A percentile compares a stretch with the other conserved stretches of the same genome.
These are phyloP conservation scores for Euphydryas editha DNA, from an alignment of 2,888 invertebrate genomes.

Conservation along the genomic window DNA sequence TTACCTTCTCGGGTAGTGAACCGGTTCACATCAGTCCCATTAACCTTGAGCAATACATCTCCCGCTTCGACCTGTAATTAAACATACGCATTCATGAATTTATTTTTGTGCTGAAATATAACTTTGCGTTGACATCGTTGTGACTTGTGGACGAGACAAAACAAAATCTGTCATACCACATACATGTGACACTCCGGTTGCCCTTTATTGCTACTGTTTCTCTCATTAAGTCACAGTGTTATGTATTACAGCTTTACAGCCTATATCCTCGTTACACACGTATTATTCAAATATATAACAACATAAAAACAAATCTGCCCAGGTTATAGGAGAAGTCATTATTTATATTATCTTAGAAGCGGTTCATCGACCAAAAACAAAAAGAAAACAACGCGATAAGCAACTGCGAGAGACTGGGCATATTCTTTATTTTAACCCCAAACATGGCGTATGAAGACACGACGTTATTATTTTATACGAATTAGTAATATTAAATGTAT, in stretches of 20 bases:
- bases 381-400: too few species aligned
- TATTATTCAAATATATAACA: too few species aligned
- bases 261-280: too few species aligned
- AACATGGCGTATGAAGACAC: neutral
- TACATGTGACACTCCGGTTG: too few species aligned
- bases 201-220: too few species aligned
- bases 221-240: too few species aligned
- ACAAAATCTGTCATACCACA: neutral
- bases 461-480: too few species aligned
- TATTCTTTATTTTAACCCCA: too few species aligned
- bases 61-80: constrained; percentile 94
- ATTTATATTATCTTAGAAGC: too few species aligned
- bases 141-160: neutral
- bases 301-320: neutral
- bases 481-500: neutral
- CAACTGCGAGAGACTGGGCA: too few species aligned
- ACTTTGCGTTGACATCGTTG: neutral
- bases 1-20: constrained; percentile 97
- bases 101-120: constrained; percentile 23
- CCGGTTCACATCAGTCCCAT: constrained; percentile 96
- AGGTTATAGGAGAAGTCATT: neutral
- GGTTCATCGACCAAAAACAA: too few species aligned
- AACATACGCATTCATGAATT: constrained; percentile 47
- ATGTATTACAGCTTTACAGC: too few species aligned
- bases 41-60: constrained; percentile 96